Conservation (phyloP, 2,888 invertebrate species). For the Caenorhabditis becei region DNA sequence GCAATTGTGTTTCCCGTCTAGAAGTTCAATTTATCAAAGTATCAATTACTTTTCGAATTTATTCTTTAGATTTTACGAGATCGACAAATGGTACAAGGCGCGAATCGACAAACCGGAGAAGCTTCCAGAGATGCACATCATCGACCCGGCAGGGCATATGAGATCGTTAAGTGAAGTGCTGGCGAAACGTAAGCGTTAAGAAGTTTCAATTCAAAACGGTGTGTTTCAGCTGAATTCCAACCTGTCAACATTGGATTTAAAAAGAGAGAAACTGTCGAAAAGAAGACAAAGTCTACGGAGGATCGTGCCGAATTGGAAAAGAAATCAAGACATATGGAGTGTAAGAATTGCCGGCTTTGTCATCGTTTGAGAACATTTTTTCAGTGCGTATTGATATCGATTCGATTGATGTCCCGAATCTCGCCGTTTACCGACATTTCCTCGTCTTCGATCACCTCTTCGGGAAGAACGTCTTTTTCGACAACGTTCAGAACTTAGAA, state of each 20-base stretch:
- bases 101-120: slow-evolving; percentile 80
- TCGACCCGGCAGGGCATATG: slow-evolving; percentile 76
- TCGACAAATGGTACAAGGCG: slow-evolving; percentile 82
- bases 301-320: slow-evolving; percentile 66
- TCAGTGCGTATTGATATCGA: slow-evolving; percentile 73
- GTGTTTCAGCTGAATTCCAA: slow-evolving; percentile 56
- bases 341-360: slow-evolving; percentile 38
- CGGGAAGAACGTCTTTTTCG: slow-evolving; percentile 67
- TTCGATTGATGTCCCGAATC: slow-evolving; percentile 35
- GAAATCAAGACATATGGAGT: slow-evolving; percentile 66
- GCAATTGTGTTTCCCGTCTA: no score
- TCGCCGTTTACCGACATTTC: slow-evolving; percentile 71
- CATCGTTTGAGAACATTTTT: no score
- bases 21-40: no score
- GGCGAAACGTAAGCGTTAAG: slow-evolving; percentile 52
- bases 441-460: slow-evolving; percentile 67
- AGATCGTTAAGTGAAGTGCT: slow-evolving; percentile 71
- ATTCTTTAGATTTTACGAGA: slow-evolving; percentile 80
- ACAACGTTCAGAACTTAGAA: slow-evolving; percentile 73
- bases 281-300: slow-evolving; percentile 41
- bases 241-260: slow-evolving; percentile 78
- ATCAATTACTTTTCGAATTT: no score
- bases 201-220: slow-evolving; percentile 14
- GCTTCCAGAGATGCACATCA: slow-evolving; percentile 77
- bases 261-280: slow-evolving; percentile 31